phyloP scores from a whole-genome alignment of 2,113 vertebrate genomes.

The Camarhynchus parvulus region DNA sequence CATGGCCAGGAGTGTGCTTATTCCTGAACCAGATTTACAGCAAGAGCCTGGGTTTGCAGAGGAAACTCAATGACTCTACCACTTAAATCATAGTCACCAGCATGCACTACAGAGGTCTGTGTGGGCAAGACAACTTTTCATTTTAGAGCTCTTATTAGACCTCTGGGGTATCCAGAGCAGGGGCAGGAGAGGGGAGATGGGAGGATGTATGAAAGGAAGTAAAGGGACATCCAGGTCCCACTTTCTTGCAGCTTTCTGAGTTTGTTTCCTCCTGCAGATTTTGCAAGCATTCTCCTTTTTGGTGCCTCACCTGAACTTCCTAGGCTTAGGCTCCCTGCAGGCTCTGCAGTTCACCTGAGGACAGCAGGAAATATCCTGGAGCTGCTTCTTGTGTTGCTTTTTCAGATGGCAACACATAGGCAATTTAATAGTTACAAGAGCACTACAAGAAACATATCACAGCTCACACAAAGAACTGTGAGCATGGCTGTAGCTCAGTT shows the following conservation, averaged over 20 bases:
- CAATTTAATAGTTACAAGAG: neutral
- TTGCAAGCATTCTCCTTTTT: neutral
- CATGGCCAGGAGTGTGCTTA: neutral
- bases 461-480: neutral
- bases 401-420: neutral
- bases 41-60: neutral
- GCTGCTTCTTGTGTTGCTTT: neutral
- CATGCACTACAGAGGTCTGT: neutral
- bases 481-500: neutral
- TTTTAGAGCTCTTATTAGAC: neutral
- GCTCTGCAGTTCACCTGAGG: neutral
- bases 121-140: neutral
- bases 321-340: neutral
- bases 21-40: neutral
- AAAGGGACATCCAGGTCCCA: neutral
- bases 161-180: neutral
- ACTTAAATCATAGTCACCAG: neutral
- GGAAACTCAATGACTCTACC: neutral
- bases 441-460: neutral
- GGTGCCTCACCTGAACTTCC: neutral
- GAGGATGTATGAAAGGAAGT: neutral
- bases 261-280: neutral
- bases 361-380: neutral
- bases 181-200: neutral
- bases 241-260: neutral